A percentile compares a stretch with the other conserved stretches of the same genome.
phyloP scores from a whole-genome alignment of 1,140 invertebrate species.

The Trissolcus basalis region DNA sequence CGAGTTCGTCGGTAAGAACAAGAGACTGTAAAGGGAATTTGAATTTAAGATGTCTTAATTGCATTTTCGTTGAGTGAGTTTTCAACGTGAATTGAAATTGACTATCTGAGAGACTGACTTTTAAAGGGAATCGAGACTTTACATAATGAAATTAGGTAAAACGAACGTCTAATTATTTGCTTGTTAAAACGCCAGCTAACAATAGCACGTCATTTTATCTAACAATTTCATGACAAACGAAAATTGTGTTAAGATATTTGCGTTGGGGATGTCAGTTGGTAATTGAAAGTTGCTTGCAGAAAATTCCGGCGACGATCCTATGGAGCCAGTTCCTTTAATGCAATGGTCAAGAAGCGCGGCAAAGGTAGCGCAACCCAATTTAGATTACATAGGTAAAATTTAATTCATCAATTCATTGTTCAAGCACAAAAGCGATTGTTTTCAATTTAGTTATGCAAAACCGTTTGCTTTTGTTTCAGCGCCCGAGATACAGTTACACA shows the following conservation, averaged over 20 bases:
- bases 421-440: neutral
- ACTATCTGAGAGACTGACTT: too few species aligned
- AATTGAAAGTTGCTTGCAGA: constrained; percentile 77
- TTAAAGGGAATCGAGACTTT: too few species aligned
- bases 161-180: too few species aligned
- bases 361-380: constrained; percentile 94
- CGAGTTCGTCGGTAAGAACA: constrained; percentile 90
- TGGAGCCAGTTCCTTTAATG: constrained; percentile 83
- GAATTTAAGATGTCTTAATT: neutral
- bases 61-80: neutral
- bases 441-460: constrained; percentile 3
- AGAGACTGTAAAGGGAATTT: neutral
- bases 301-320: constrained; percentile 82
- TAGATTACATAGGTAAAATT: constrained; percentile 89
- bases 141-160: too few species aligned
- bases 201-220: neutral
- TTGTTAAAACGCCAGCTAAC: too few species aligned
- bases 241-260: neutral
- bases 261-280: neutral
- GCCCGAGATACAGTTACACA: constrained; percentile 91
- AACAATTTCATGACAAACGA: neutral
- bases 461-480: constrained; percentile 76
- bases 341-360: constrained; percentile 92
- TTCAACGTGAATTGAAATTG: neutral
- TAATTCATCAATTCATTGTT: constrained; percentile 6